Evolutionary conservation across 2,888 invertebrate species (phyloP).

Genomic region (Amphipyra tragopoginis): DNA sequence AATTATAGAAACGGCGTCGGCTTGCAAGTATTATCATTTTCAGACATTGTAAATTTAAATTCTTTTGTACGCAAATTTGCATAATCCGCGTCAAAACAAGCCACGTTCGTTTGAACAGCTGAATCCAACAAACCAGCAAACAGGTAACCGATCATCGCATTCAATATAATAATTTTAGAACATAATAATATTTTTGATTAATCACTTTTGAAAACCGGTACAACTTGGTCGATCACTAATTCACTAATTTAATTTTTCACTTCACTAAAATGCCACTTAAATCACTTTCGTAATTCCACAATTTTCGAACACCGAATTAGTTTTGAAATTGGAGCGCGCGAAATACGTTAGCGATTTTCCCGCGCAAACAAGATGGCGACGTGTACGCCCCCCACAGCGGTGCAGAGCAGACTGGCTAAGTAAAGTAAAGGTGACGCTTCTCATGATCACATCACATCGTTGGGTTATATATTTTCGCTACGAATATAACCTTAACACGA

Average conservation of each 20-base stretch:
- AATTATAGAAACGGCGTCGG: slow-evolving; percentile 57
- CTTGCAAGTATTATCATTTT: slow-evolving; percentile 59
- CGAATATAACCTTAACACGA: slow-evolving; percentile 70
- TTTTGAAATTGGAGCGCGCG: slow-evolving; percentile 60
- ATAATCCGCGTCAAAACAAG: slow-evolving; percentile 66
- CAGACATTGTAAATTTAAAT: slow-evolving; percentile 68
- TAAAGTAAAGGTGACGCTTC: slow-evolving; percentile 56
- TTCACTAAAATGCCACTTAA: slow-evolving; percentile 47
- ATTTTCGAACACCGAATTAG: slow-evolving; percentile 38
- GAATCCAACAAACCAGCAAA: slow-evolving; percentile 62
- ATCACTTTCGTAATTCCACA: slow-evolving; percentile 43
- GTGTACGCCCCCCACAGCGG: slow-evolving; percentile 67
- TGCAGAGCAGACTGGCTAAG: slow-evolving; percentile 69
- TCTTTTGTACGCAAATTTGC: slow-evolving; percentile 71
- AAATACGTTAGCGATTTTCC: slow-evolving; percentile 69
- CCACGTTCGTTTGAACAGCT: slow-evolving; percentile 70
- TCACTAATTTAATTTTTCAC: slow-evolving; percentile 36
- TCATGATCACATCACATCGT: slow-evolving; percentile 34
- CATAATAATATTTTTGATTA: slow-evolving; percentile 39
- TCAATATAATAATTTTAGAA: slow-evolving; percentile 52
- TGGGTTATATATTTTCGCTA: slow-evolving; percentile 61
- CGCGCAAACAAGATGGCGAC: slow-evolving; percentile 72
- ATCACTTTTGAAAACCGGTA: slow-evolving; percentile 49
- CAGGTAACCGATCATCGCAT: slow-evolving; percentile 72
- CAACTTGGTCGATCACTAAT: slow-evolving; percentile 29